A percentile compares a stretch with the other conserved stretches of the same genome.
phyloP scores from a whole-genome alignment of 2,888 invertebrate genomes.

The Cantharis rustica region DNA sequence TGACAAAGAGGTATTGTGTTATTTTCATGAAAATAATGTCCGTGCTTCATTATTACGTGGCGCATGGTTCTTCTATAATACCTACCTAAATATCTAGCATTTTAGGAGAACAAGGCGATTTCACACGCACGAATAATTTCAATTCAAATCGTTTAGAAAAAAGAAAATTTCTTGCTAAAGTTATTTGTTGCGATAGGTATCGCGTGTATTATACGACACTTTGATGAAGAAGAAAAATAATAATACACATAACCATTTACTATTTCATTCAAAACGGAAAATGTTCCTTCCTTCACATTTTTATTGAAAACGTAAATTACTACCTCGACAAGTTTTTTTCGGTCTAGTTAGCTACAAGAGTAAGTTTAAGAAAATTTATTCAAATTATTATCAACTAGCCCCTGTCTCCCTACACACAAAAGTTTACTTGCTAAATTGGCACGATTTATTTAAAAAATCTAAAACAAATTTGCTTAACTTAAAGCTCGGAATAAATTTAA shows the following conservation, averaged over 20 bases:
- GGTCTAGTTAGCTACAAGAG: too few relatives aligned
- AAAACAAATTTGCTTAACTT: too few relatives aligned
- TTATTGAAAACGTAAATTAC: background rate
- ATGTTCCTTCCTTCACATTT: background rate
- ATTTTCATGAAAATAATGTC: constrained; percentile 40
- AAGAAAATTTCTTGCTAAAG: constrained; percentile 7
- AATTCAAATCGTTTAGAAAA: constrained; percentile 13
- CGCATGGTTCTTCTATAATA: constrained; percentile 33
- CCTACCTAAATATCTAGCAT: constrained; percentile 6
- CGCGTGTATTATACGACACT: constrained; percentile 6
- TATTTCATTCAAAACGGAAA: background rate
- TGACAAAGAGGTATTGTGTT: constrained; percentile 42
- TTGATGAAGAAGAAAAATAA: background rate
- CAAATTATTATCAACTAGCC: too few relatives aligned
- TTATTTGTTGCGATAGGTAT: constrained; percentile 22
- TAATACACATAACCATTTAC: constrained; percentile 1
- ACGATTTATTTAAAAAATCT: too few relatives aligned
- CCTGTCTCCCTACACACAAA: too few relatives aligned
- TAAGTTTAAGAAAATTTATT: too few relatives aligned
- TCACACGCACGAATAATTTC: constrained; percentile 33
- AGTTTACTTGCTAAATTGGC: too few relatives aligned
- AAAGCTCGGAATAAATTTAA: background rate
- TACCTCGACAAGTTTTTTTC: background rate
- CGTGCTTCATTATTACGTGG: constrained; percentile 37
- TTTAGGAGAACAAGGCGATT: constrained; percentile 17